Percentiles rank a stretch among this genome's conserved stretches.
Evolutionary conservation across 2,888 invertebrate species (phyloP).

Genomic region (Catocala nupta): DNA sequence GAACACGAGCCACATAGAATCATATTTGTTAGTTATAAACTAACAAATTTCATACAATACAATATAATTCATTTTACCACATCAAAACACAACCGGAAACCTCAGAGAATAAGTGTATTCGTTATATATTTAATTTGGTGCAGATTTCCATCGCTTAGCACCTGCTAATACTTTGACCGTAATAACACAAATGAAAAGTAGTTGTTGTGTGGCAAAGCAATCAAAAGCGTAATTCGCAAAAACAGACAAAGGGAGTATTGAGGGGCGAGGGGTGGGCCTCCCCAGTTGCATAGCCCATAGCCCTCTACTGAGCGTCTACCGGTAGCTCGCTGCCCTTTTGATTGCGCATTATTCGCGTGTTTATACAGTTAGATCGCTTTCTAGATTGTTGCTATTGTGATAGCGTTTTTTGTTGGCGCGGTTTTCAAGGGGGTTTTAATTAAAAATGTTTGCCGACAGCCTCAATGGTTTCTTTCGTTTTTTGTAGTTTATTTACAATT

Average conservation of each 20-base stretch:
- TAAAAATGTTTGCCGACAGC: slow-evolving; percentile 80
- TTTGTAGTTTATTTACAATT: slow-evolving; percentile 33
- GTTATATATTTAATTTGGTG: neutral
- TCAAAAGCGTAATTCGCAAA: slow-evolving; percentile 77
- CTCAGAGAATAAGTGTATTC: neutral
- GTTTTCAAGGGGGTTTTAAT: slow-evolving; percentile 82
- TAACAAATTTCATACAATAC: too few relatives aligned
- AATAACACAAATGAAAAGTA: slow-evolving; percentile 41
- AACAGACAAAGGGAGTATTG: slow-evolving; percentile 48
- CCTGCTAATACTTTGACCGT: slow-evolving; percentile 16
- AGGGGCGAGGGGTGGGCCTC: slow-evolving; percentile 48
- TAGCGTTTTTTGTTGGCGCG: slow-evolving; percentile 77
- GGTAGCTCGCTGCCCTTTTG: slow-evolving; percentile 83
- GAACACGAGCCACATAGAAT: too few relatives aligned
- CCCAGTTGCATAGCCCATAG: slow-evolving; percentile 69
- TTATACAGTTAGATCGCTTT: slow-evolving; percentile 86
- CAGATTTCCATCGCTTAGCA: slow-evolving; percentile 19
- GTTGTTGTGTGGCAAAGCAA: slow-evolving; percentile 68
- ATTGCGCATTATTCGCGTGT: slow-evolving; percentile 86
- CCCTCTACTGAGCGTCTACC: slow-evolving; percentile 20
- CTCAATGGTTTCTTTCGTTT: slow-evolving; percentile 65
- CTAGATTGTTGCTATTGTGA: slow-evolving; percentile 86
- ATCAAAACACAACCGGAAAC: neutral
- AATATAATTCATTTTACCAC: too few relatives aligned
- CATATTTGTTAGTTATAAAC: too few relatives aligned